Evolutionary conservation across 1,140 invertebrate species (phyloP).

Genomic region (Apis laboriosa): DNA sequence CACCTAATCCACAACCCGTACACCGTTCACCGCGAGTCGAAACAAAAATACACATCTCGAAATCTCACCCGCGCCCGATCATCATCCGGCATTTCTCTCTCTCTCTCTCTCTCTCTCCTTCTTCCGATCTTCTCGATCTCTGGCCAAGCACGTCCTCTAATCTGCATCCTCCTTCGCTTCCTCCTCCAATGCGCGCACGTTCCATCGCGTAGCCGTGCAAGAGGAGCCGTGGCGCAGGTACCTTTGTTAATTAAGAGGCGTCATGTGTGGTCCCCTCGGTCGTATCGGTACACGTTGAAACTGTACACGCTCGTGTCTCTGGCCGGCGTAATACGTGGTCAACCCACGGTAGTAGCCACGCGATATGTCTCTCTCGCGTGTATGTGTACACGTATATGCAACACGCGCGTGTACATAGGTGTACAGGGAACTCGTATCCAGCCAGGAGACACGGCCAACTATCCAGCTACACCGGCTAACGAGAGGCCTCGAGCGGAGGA

Average conservation of each 20-base stretch:
- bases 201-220: background rate
- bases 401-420: background rate
- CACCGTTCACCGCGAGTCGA: background rate
- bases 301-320: slow-evolving; percentile 55
- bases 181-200: background rate
- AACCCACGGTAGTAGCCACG: slow-evolving; percentile 49
- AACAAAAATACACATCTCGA: slow-evolving; percentile 5
- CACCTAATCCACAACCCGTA: background rate
- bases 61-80: slow-evolving; percentile 8
- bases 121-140: background rate
- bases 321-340: slow-evolving; percentile 58
- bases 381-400: background rate
- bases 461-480: slow-evolving; percentile 51
- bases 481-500: slow-evolving; percentile 47
- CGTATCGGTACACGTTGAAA: slow-evolving; percentile 45
- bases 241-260: slow-evolving; percentile 77
- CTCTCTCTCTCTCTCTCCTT: background rate
- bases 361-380: slow-evolving; percentile 22
- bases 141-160: background rate
- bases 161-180: background rate
- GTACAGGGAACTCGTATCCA: slow-evolving; percentile 32
- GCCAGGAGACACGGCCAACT: slow-evolving; percentile 54
- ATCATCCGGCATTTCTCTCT: slow-evolving; percentile 20
- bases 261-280: slow-evolving; percentile 71
- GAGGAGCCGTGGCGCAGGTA: slow-evolving; percentile 61